Evolutionary conservation across 2,888 invertebrate genomes (phyloP).

Genomic region (Phymatocera aterrima): DNA sequence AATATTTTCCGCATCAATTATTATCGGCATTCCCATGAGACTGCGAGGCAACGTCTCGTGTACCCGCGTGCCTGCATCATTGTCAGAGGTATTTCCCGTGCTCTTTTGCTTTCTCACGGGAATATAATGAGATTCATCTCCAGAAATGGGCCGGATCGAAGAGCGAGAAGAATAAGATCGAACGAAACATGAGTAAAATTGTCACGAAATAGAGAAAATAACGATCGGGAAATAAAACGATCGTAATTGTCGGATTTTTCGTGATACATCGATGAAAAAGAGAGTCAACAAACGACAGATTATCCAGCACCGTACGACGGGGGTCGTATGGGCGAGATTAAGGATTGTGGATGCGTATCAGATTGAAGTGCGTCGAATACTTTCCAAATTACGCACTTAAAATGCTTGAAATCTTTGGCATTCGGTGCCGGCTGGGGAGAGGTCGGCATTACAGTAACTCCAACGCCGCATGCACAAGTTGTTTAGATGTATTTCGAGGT

Average conservation of each 20-base stretch:
- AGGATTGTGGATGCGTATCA: conserved; percentile 35
- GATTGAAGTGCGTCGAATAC: conserved; percentile 40
- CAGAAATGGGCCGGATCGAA: neutral
- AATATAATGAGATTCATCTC: too few relatives aligned
- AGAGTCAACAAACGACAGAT: conserved; percentile 3
- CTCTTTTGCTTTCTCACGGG: too few relatives aligned
- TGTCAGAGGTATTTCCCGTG: too few relatives aligned
- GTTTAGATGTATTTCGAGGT: neutral
- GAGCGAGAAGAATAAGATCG: neutral
- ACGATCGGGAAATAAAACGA: neutral
- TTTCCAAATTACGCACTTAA: conserved; percentile 42
- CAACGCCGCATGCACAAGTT: neutral
- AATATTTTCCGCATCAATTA: conserved; percentile 3
- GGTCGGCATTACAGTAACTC: conserved; percentile 2
- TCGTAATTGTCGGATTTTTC: neutral
- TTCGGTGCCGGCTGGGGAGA: conserved; percentile 34
- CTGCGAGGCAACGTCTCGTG: too few relatives aligned
- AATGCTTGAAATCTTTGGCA: conserved; percentile 47
- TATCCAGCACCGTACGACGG: neutral
- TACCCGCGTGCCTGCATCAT: too few relatives aligned
- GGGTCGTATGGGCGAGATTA: conserved; percentile 17
- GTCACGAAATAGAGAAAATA: neutral
- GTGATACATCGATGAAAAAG: conserved; percentile 12
- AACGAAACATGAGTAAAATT: conserved; percentile 3
- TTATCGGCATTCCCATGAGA: neutral